Base-by-base conservation (phyloP, 2,888 invertebrate genomes). In the Netelia virgata region DNA sequence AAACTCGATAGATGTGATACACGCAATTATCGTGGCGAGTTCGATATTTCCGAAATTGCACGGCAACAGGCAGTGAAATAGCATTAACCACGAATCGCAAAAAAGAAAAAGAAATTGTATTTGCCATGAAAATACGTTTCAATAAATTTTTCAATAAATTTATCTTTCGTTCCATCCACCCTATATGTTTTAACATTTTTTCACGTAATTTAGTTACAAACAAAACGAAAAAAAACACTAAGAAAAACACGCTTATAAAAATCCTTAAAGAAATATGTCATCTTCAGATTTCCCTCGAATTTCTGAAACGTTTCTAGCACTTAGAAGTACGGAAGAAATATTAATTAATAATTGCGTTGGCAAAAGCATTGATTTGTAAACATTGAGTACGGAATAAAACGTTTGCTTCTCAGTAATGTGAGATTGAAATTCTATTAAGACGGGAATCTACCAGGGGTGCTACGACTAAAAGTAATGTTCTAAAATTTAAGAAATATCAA, bases 401-500 rank as follows among this genome's bases (percentile, higher is more conserved):
- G 3, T 43, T 43, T 43, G 43, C 11, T 43, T 43, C 43, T 11
- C 43, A 43, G 8, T 43, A 8, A 3, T 5, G 11, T 11, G 43
- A 8, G 43, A 43, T 43, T 8, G 8, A 11, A 43, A 1, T 43
- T 8, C 11, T 11, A 5, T 8, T 14, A 11, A 47, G 10, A 47
- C 47, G 14, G 14, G 47, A 8, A 14, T 47, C 14, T 11, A 14
- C 14, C 11, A 47, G 47, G 47, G 47, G 14, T 47, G 14, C 47
- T 14, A 47, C 2, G 53, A 74, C 36, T 20, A 23, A 74, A 64
- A 55, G 14, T 59, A 72, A 86, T 89, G 89, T 88, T 88, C 89
- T 91, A 90, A 89, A 90, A 90, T 82, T 89, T 90, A 90, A 91
- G 90, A 91, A 91, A 90, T 91, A 91, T 88, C 88, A 92, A 90